Conservation (phyloP, 2,888 invertebrate genomes). For the Amblyteles armatorius region DNA sequence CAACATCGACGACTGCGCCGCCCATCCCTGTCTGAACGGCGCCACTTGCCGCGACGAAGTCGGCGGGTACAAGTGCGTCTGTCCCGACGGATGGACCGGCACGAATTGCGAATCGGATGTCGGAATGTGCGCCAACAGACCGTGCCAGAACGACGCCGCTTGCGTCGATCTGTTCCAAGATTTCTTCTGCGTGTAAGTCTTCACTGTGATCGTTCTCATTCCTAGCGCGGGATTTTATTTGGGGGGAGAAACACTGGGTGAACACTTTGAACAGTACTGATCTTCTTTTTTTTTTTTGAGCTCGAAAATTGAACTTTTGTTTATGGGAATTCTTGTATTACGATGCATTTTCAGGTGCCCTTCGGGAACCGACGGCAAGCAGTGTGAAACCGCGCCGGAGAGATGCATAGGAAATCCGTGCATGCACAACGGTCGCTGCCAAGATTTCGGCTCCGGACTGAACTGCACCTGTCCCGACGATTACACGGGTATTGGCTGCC, state of each 20-base stretch:
- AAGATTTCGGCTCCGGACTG: slow-evolving; percentile 97
- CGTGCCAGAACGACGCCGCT: slow-evolving; percentile 96
- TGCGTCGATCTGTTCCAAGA: slow-evolving; percentile 97
- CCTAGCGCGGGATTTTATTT: neutral
- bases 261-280: too few relatives aligned
- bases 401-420: slow-evolving; percentile 96
- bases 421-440: slow-evolving; percentile 98
- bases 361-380: slow-evolving; percentile 97
- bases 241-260: neutral
- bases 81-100: slow-evolving; percentile 95
- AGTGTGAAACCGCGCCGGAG: slow-evolving; percentile 98
- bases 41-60: slow-evolving; percentile 95
- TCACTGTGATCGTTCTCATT: neutral
- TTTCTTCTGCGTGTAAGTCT: slow-evolving; percentile 94
- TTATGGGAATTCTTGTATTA: neutral
- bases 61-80: slow-evolving; percentile 93
- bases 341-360: slow-evolving; percentile 88
- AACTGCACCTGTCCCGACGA: slow-evolving; percentile 97
- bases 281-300: neutral
- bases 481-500: slow-evolving; percentile 95
- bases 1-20: slow-evolving; percentile 95
- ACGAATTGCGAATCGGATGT: slow-evolving; percentile 94
- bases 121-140: slow-evolving; percentile 93
- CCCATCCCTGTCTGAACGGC: slow-evolving; percentile 95
- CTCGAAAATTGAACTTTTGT: neutral